Conservation (phyloP, 2,113 vertebrate species). For the Suricata suricatta region DNA sequence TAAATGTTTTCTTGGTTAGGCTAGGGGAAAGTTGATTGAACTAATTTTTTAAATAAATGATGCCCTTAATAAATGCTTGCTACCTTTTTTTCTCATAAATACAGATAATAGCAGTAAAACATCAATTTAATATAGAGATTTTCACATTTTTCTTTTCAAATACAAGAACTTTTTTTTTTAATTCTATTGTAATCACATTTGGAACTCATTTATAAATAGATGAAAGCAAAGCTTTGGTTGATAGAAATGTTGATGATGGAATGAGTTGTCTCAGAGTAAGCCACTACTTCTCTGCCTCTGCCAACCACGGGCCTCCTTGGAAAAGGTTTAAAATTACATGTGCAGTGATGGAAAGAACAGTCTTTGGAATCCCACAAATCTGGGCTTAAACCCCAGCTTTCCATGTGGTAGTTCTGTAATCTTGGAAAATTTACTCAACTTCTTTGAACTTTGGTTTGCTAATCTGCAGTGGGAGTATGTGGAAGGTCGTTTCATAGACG, state of each 20-base stretch:
- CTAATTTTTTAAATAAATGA: not conserved
- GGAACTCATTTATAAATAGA: not conserved
- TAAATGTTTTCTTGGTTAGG: not conserved
- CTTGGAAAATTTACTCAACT: not conserved
- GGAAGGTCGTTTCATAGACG: not conserved
- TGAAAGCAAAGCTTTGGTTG: not conserved
- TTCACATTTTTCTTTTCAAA: not conserved
- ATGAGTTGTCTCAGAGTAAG: not conserved
- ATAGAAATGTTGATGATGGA: not conserved
- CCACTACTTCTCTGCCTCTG: not conserved
- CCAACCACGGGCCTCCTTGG: not conserved
- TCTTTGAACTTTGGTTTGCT: not conserved
- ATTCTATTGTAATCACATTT: not conserved
- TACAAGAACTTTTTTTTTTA: not conserved
- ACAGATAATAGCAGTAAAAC: not conserved
- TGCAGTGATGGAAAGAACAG: not conserved
- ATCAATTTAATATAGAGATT: not conserved
- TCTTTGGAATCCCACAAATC: not conserved
- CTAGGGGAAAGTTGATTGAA: not conserved
- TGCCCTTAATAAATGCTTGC: not conserved
- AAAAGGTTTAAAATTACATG: conserved; percentile 30
- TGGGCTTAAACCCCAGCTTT: conserved; percentile 1
- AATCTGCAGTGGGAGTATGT: not conserved
- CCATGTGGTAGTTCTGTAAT: not conserved
- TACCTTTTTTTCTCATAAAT: not conserved